phyloP scores from a whole-genome alignment of 2,797 vertebrate genomes.

The Parauchenoglanis ngamensis region DNA sequence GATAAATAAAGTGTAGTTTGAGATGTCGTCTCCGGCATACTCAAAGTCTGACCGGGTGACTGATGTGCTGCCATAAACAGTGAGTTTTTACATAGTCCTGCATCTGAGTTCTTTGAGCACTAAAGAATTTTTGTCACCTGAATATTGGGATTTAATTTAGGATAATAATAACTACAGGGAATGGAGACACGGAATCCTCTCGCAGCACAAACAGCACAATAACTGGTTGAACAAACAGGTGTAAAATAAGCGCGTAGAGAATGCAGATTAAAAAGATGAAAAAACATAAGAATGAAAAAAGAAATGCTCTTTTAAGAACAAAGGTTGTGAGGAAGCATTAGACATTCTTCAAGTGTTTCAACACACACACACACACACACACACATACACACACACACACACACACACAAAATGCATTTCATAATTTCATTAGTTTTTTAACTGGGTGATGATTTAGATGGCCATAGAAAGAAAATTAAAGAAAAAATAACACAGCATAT shows the following conservation, averaged over 20 bases:
- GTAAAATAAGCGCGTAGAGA: background rate
- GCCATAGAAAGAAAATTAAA: background rate
- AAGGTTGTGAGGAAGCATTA: background rate
- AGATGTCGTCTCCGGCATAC: constrained; percentile 23
- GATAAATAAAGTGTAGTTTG: constrained; percentile 41
- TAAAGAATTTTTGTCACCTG: background rate
- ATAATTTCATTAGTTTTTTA: background rate
- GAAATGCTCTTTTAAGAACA: background rate
- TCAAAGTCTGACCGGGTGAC: background rate
- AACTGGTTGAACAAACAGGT: background rate
- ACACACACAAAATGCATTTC: background rate
- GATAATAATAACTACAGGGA: constrained; percentile 29
- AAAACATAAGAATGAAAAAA: background rate
- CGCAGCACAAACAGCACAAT: constrained; percentile 12
- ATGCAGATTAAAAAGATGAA: background rate
- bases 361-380: background rate
- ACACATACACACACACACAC: background rate
- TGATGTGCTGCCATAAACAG: background rate
- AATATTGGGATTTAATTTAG: background rate
- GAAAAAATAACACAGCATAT: background rate
- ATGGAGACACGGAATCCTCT: constrained; percentile 28
- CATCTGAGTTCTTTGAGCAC: background rate
- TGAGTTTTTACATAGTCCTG: accelerated
- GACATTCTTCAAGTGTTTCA: background rate
- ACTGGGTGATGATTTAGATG: background rate